Conservation (phyloP, 2,797 vertebrate species). For the Pterois miles region DNA sequence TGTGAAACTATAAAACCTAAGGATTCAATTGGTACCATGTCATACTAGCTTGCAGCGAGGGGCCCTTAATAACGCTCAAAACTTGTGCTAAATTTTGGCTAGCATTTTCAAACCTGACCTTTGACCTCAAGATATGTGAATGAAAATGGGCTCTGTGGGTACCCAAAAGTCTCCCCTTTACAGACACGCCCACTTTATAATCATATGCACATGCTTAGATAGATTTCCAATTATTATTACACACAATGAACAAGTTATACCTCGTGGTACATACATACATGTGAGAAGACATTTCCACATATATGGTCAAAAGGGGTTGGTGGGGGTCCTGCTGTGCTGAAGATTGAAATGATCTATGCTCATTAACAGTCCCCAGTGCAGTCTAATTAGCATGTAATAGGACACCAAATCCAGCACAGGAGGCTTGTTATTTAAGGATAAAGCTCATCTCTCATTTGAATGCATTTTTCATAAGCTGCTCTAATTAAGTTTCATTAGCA, state of each 20-base stretch:
- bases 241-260: neutral
- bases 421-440: conserved; percentile 89
- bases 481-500: conserved; percentile 88
- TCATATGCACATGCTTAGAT: neutral
- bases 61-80: too few species aligned
- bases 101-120: too few species aligned
- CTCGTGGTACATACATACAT: conserved; percentile 7
- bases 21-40: too few species aligned
- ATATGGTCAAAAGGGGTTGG: conserved; percentile 46
- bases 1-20: too few species aligned
- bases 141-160: too few species aligned
- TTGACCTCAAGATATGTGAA: too few species aligned
- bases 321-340: conserved; percentile 46
- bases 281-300: conserved; percentile 33
- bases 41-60: too few species aligned
- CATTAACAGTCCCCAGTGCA: conserved; percentile 82
- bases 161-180: too few species aligned
- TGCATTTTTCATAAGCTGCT: conserved; percentile 88
- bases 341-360: conserved; percentile 82
- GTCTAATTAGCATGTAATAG: conserved; percentile 87
- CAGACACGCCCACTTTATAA: too few species aligned
- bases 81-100: fast-evolving
- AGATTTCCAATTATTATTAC: neutral
- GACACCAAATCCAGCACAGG: conserved; percentile 85
- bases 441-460: conserved; percentile 89